Base-by-base conservation (phyloP, 2,888 invertebrate genomes). In the Lamellibrachia satsuma region DNA sequence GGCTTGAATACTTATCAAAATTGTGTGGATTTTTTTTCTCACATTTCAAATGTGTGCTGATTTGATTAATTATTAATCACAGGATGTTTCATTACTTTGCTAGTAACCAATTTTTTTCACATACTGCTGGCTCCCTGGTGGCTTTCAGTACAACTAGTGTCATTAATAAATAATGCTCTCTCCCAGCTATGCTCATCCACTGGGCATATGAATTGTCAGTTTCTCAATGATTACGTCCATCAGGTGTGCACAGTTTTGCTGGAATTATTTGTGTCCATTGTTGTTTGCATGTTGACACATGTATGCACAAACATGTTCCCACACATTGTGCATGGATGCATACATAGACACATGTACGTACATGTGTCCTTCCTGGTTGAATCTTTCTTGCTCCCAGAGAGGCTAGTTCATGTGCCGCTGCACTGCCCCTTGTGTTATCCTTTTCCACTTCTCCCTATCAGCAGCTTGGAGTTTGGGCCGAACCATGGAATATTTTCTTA, bases 211-310 rank as follows among this genome's bases (percentile, higher is more conserved):
- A 11, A 75, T 22, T 75, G 75, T 15, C 75, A 75, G 75, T 75
- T 75, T 75, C 75, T n/a, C 6, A 6, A 6, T 1, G 75, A n/a
- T 75, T n/a, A 75, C 7, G 75, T 22, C 75, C 22, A 22, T 15
- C 75, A 75, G 75, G 75, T 75, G 75, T 75, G 75, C 75, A 75
- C 75, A 75, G 75, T 75, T 75, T 75, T 75, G 75, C 75, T 75
- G 75, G 15, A 75, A 75, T 75, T 22, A 75, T 75, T 75, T 75
- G 11, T 15, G 22, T 75, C 75, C 75, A 75, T 75, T 75, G 75
- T 75, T 22, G 75, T 75, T 22, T 75, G 75, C 6, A 6, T 75
- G 22, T 75, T 11, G 75, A 15, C n/a, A 75, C n/a, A n/a, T 75
- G 75, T n/a, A n/a, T 75, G 75, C 22, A 39, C 39, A 39, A 39